Evolutionary conservation across 2,113 vertebrate genomes (phyloP).

Genomic region (Glaucomys volans): DNA sequence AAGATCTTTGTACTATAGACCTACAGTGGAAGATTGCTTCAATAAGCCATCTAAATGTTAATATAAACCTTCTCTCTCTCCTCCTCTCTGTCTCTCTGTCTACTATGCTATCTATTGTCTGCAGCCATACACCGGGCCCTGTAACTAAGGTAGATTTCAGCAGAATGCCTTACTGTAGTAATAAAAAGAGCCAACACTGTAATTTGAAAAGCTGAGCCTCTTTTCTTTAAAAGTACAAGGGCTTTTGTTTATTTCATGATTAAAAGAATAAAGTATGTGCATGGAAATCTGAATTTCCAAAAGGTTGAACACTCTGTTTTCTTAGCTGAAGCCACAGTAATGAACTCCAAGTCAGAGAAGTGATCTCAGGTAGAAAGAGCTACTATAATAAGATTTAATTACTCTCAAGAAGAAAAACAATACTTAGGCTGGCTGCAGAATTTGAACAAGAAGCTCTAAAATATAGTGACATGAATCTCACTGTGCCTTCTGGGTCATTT

Average conservation of each 20-base stretch:
- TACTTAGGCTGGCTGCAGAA: background rate
- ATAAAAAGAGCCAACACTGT: background rate
- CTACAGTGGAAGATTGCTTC: background rate
- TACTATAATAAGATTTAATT: slow-evolving; percentile 64
- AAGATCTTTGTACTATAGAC: background rate
- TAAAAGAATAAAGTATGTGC: background rate
- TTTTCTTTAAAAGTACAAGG: slow-evolving; percentile 18
- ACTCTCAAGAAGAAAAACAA: slow-evolving; percentile 42
- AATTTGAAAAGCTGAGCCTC: slow-evolving; percentile 60
- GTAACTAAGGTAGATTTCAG: slow-evolving; percentile 43
- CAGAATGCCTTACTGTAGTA: background rate
- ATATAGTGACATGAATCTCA: slow-evolving; percentile 26
- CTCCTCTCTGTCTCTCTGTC: background rate
- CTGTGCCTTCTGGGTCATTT: slow-evolving; percentile 43
- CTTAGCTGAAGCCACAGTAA: background rate
- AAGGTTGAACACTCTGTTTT: slow-evolving; percentile 26
- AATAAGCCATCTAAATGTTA: background rate
- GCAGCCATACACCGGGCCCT: background rate
- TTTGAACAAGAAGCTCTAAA: slow-evolving; percentile 51
- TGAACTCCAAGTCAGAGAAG: background rate
- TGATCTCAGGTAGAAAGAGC: slow-evolving; percentile 17
- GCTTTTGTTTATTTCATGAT: slow-evolving; percentile 43
- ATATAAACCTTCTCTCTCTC: background rate
- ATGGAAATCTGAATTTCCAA: slow-evolving; percentile 34
- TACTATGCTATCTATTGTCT: background rate